phyloP scores from a whole-genome alignment of 2,113 vertebrate species.

The Sturnus vulgaris region DNA sequence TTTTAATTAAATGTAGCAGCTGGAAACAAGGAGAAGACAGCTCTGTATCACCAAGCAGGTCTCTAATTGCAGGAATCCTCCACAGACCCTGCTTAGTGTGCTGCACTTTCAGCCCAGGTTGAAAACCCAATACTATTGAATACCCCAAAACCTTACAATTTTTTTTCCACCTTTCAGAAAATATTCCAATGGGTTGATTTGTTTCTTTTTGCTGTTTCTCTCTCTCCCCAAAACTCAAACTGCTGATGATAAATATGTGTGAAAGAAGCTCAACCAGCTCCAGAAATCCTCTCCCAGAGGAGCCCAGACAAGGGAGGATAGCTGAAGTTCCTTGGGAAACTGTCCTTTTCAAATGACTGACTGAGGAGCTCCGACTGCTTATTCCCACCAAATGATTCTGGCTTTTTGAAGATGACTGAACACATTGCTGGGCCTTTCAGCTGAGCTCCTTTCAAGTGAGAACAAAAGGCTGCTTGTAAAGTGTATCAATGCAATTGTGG shows the following conservation, averaged over 20 bases:
- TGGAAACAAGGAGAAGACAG: slow-evolving; percentile 58
- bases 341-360: background rate
- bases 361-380: background rate
- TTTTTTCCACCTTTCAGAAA: background rate
- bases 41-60: slow-evolving; percentile 29
- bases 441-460: slow-evolving; percentile 22
- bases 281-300: background rate
- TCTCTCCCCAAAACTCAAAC: background rate
- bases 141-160: background rate
- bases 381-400: background rate
- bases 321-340: background rate
- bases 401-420: slow-evolving; percentile 36
- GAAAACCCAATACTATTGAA: background rate
- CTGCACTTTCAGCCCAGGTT: background rate
- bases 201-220: background rate
- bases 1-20: slow-evolving; percentile 70
- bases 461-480: slow-evolving; percentile 32
- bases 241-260: background rate
- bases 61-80: slow-evolving; percentile 26
- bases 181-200: background rate
- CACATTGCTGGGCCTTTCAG: slow-evolving; percentile 30
- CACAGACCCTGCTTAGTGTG: background rate
- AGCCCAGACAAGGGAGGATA: background rate
- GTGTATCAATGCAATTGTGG: background rate
- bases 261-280: background rate